Evolutionary conservation across 2,113 vertebrate genomes (phyloP), one percentile per base, ranked within the genome.

Genomic region (Rhadina sibilatrix): DNA sequence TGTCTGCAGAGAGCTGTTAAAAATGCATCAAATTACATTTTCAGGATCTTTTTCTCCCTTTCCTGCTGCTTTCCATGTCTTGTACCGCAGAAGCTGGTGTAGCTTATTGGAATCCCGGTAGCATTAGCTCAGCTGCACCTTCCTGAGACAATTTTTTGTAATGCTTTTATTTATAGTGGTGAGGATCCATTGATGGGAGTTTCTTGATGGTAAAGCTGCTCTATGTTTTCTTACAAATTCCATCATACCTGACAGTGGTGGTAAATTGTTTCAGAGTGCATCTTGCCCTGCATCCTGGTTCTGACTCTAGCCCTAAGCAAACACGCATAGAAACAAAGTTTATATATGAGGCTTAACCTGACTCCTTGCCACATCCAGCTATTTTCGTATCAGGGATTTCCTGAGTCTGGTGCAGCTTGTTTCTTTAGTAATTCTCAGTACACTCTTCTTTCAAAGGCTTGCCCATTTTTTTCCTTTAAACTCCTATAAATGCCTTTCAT

Each of bases 361-460:
- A 72, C 25, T 93, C 8, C 31, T 87, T 94, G 40, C n/a, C 15
- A 33, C 50, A 69, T 92, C 40, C 59, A 92, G 20, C 70, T 80
- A 1, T 86, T 93, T 91, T 88, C 0, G 1, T 72, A 13, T 65
- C 18, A 11, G 50, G 21, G 50, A 16, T 86, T 93, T 90, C 63
- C 63, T 22, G n/a, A 77, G 30, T 8, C 22, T 80, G 37, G 35
- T 74, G 23, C 46, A 70, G 24, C 7, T 77, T 63, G 33, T 92
- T 38, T 57, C 15, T 93, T 38, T 13, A 61, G 42, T 53, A 63
- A 33, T 87, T 83, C 38, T 91, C 38, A 84, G 8, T 23, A 40
- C 44, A 30, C 4, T 69, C 9, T 4, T 87, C 27, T 70, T 94
- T 56, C 21, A 60, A 54, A 38, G 38, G 6, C 40, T 70, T 52